Percentiles rank a stretch among this genome's conserved stretches.
These are phyloP conservation scores for Tribolium madens DNA, from an alignment of 1,140 invertebrate genomes.

Conservation along the genomic window DNA sequence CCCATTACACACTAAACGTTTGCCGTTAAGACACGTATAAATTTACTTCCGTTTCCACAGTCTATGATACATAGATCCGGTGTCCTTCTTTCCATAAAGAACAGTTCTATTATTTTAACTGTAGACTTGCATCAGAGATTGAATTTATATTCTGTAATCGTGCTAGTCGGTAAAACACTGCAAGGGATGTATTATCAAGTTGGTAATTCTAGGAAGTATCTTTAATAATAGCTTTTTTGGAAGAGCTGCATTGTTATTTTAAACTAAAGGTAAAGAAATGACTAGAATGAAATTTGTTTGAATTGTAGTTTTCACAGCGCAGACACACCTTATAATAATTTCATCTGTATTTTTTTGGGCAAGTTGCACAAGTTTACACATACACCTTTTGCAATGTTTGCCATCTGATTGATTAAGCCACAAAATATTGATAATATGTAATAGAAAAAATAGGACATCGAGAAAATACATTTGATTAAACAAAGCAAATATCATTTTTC, in stretches of 20 bases:
- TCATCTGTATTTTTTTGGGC: background rate
- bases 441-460: background rate
- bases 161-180: background rate
- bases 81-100: slow-evolving; percentile 21
- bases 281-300: no score
- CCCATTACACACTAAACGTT: slow-evolving; percentile 36
- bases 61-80: slow-evolving; percentile 29
- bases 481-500: background rate
- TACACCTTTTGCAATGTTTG: no score
- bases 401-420: no score
- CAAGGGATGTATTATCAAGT: background rate
- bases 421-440: no score
- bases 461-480: background rate
- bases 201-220: background rate
- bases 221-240: no score
- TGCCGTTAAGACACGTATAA: slow-evolving; percentile 41
- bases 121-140: background rate
- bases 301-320: no score
- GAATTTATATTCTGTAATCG: slow-evolving; percentile 9
- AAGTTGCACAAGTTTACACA: background rate
- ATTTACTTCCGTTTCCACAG: slow-evolving; percentile 30
- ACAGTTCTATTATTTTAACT: background rate
- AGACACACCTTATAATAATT: background rate
- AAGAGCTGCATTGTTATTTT: no score
- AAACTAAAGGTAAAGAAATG: no score